Evolutionary conservation across 2,888 invertebrate species (phyloP), one percentile per base, ranked within the genome.

Genomic region (Pachycephus smyrnensis): DNA sequence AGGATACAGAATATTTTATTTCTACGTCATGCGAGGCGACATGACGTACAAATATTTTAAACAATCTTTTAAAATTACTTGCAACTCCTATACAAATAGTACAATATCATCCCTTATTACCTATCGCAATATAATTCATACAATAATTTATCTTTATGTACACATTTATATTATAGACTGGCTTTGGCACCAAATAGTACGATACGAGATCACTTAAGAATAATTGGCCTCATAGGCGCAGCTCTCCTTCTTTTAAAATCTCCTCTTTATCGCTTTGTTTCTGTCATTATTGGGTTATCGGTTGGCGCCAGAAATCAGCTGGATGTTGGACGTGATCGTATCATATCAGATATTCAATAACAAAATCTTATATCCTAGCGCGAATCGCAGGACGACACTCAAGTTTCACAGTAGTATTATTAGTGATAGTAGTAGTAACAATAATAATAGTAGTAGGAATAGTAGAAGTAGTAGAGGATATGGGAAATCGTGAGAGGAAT

Each of bases 41-140:
- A 86, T 80, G 84, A 85, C 86, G 87, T 82, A 86, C 81, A 84
- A 88, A 86, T 87, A 87, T 86, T 83, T 84, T 85, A 86, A 87
- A 86, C 86, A 87, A 84, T 86, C 80, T 84, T 86, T 88, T 89
- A 88, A 88, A 88, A 87, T 87, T 86, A 89, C 83, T 87, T 85
- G 85, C 87, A 87, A 88, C 85, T 86, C 83, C 89, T 89, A 89
- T 89, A 88, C 88, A 88, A 88, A 88, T 87, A 88, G 88, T 88
- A 88, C 87, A 89, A 84, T 88, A 77, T 77, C 73, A 79, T 75
- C 80, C 82, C 83, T 82, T 84, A 81, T 77, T 73, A 37, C 40
- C 78, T 80, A 75, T 80, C 79, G 78, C 73, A 79, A 69, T 81
- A 68, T 84, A 82, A 82, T 81, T 81, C 82, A 80, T 81, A 81